A percentile compares a stretch with the other conserved stretches of the same genome.
Conservation (phyloP, 2,888 invertebrate species). For the Drosophila nigritarsus region DNA sequence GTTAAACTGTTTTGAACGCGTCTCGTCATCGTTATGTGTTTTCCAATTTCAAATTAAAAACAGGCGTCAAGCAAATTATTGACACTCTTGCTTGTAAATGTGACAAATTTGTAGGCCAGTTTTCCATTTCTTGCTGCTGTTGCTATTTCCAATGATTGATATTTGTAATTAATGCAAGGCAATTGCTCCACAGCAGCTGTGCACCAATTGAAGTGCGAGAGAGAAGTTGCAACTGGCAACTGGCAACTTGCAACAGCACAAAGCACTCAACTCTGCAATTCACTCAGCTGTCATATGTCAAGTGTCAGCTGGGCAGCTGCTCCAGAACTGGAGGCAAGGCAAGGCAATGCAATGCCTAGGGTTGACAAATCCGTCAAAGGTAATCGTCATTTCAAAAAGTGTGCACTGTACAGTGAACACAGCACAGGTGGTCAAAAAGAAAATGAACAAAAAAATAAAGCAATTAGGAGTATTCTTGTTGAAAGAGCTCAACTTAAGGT, state of each 20-base stretch:
- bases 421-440: conserved; percentile 7
- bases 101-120: conserved; percentile 27
- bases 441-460: background rate
- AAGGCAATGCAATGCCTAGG: conserved; percentile 4
- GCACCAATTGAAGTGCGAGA: conserved; percentile 29
- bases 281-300: conserved; percentile 42
- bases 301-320: conserved; percentile 26
- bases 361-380: conserved; percentile 39
- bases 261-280: conserved; percentile 36
- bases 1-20: conserved; percentile 70
- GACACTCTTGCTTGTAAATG: conserved; percentile 20
- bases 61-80: conserved; percentile 39
- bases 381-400: conserved; percentile 18
- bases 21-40: conserved; percentile 36
- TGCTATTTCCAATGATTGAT: conserved; percentile 37
- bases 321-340: conserved; percentile 1
- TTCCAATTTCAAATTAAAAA: conserved; percentile 41
- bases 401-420: background rate
- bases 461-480: background rate
- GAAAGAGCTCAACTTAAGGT: background rate
- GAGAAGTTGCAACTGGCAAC: conserved; percentile 31
- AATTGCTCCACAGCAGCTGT: conserved; percentile 50
- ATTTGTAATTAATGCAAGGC: conserved; percentile 41
- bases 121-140: background rate
- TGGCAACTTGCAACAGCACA: conserved; percentile 12